Evolutionary conservation across 2,888 invertebrate species (phyloP).

Genomic region (Agrotis clavis): DNA sequence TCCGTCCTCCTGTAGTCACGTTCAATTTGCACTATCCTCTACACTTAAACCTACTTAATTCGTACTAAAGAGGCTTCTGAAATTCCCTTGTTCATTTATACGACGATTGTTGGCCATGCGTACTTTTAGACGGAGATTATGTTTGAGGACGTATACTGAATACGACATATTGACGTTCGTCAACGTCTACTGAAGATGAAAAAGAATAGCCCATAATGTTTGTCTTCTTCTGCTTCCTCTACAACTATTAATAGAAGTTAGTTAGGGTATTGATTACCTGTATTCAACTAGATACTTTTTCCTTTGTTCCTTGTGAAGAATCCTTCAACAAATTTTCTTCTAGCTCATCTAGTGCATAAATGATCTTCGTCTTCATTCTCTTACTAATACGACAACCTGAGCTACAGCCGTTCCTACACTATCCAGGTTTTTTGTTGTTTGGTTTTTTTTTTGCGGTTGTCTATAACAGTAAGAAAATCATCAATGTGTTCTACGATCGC

Average conservation of each 20-base stretch:
- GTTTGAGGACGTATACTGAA: constrained; percentile 42
- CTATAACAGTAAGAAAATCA: too few species aligned
- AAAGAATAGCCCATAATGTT: neutral
- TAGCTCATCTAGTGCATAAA: neutral
- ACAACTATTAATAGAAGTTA: neutral
- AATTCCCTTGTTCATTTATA: constrained; percentile 83
- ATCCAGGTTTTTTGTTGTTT: too few species aligned
- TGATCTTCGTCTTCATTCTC: neutral
- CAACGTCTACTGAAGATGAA: neutral
- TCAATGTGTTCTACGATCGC: too few species aligned
- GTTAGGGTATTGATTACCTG: too few species aligned
- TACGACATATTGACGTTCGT: constrained; percentile 13
- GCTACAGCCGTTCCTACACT: too few species aligned
- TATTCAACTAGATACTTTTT: too few species aligned
- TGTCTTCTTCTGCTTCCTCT: neutral
- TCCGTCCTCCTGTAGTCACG: constrained; percentile 60
- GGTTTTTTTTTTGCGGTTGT: too few species aligned
- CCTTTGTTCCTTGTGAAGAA: neutral
- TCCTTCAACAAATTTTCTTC: too few species aligned
- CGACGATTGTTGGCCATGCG: constrained; percentile 77
- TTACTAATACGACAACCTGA: too few species aligned
- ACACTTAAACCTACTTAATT: constrained; percentile 83
- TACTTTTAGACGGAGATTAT: constrained; percentile 66
- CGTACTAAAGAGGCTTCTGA: constrained; percentile 80
- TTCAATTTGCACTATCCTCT: constrained; percentile 76